Evolutionary conservation across 2,797 vertebrate species (phyloP), one percentile per base, ranked within the genome.

Genomic region (Sorex maritimensis): DNA sequence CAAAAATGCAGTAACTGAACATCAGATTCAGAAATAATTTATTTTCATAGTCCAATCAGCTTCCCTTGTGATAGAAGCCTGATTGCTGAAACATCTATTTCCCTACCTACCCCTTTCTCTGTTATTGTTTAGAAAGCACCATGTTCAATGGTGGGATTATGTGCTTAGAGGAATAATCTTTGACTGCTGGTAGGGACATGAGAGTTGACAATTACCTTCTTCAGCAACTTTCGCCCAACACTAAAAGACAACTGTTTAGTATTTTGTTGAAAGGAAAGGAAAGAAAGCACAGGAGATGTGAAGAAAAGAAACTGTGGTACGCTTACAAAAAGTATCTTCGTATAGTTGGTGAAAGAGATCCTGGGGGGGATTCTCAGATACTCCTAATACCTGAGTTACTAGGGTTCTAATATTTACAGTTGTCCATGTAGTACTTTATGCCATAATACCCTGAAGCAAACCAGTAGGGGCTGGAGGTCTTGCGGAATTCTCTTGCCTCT

Each of bases 1-100:
- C 90, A 26, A 75, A 80, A 90, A 80, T 67, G 19, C 93, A 68
- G 9, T 44, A 90, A 81, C n/a, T 44, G 34, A 95, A 63, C 3
- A 23, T 21, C 58, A 61, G 21, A 15, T 44, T 21, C 21, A 19
- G 21, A 86, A 78, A 91, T 23, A 34, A 26, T 34, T 72, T 87
- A 61, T 90, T 87, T 78, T 91, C 23, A 84, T 38, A 3, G 13
- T 55, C 79, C 74, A 30, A 44, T 58, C 61, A 46, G 19, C 21
- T 61, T 75, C 65, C 52, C 52, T 34, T 67, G 2, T 61, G 44
- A 44, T 73, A 67, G 34, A 77, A 73, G 80, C 13, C 30, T 49
- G 17, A 71, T 28, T 44, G 58, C 75, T n/a, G 3, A 75, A 88
- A 75, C 28, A 13, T 41, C 26, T 52, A 67, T 44, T 15, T 41